A percentile compares a stretch with the other conserved stretches of the same genome.
Evolutionary conservation across 2,888 invertebrate species (phyloP).

Genomic region (Aphodius granarius): DNA sequence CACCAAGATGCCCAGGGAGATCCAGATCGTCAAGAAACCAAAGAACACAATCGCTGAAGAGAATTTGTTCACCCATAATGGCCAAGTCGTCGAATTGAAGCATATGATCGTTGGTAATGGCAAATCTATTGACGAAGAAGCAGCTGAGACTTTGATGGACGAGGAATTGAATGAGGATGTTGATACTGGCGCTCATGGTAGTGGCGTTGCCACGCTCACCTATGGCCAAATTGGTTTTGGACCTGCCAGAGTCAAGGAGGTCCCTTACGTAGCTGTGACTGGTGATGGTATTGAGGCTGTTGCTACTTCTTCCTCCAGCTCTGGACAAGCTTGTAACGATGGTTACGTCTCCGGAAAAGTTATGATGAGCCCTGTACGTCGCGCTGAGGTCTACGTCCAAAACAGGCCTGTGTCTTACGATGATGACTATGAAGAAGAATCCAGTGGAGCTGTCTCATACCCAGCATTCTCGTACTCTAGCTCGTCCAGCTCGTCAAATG

Average conservation of each 20-base stretch:
- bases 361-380: slow-evolving; percentile 36
- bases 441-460: neutral
- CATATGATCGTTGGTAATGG: slow-evolving; percentile 24
- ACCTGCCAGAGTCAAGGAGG: slow-evolving; percentile 45
- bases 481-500: slow-evolving; percentile 17
- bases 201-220: slow-evolving; percentile 37
- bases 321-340: slow-evolving; percentile 29
- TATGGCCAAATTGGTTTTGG: slow-evolving; percentile 55
- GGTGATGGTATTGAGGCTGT: slow-evolving; percentile 18
- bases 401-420: slow-evolving; percentile 16
- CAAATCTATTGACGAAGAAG: slow-evolving; percentile 43
- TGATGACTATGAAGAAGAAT: slow-evolving; percentile 18
- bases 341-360: slow-evolving; percentile 43
- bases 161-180: slow-evolving; percentile 26
- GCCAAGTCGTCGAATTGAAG: slow-evolving; percentile 57
- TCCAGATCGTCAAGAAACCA: slow-evolving; percentile 36
- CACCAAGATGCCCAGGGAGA: slow-evolving; percentile 54
- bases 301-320: slow-evolving; percentile 13
- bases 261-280: slow-evolving; percentile 36
- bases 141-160: slow-evolving; percentile 41
- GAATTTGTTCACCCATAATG: slow-evolving; percentile 56
- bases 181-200: slow-evolving; percentile 5
- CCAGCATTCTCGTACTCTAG: slow-evolving; percentile 15
- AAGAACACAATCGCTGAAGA: slow-evolving; percentile 54
- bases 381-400: slow-evolving; percentile 17